Conservation (phyloP, 2,888 invertebrate species). For the Tenthredo scrophulariae region DNA sequence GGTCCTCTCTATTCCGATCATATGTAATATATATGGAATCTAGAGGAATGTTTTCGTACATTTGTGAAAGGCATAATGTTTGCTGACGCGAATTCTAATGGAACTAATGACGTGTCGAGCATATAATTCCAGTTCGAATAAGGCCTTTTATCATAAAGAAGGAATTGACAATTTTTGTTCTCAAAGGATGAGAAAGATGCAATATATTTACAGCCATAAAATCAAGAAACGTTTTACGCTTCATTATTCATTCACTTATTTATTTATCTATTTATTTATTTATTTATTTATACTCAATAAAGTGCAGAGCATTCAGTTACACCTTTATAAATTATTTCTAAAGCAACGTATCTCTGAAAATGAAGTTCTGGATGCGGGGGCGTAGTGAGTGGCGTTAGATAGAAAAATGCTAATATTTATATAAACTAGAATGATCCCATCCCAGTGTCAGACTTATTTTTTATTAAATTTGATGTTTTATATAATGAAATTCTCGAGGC, state of each 20-base stretch:
- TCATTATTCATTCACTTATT: background rate
- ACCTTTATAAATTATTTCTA: background rate
- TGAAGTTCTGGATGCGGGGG: background rate
- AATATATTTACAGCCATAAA: background rate
- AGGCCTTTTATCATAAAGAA: background rate
- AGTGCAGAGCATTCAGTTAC: background rate
- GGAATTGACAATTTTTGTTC: background rate
- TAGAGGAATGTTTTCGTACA: background rate
- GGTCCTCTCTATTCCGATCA: constrained; percentile 19
- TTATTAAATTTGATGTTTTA: background rate
- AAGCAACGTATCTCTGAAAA: background rate
- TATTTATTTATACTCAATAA: background rate
- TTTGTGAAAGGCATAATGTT: background rate
- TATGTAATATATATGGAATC: background rate
- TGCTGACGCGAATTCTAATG: background rate
- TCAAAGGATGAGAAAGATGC: background rate
- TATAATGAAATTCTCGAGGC: background rate
- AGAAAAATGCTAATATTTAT: constrained; percentile 6
- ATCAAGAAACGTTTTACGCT: background rate
- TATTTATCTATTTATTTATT: background rate
- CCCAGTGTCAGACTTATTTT: background rate
- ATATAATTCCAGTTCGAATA: background rate
- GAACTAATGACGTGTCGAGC: background rate
- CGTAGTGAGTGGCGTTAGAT: constrained; percentile 1
- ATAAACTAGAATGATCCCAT: background rate